Conservation (phyloP, 2,113 vertebrate species). For the Chelonoidis abingdonii region DNA sequence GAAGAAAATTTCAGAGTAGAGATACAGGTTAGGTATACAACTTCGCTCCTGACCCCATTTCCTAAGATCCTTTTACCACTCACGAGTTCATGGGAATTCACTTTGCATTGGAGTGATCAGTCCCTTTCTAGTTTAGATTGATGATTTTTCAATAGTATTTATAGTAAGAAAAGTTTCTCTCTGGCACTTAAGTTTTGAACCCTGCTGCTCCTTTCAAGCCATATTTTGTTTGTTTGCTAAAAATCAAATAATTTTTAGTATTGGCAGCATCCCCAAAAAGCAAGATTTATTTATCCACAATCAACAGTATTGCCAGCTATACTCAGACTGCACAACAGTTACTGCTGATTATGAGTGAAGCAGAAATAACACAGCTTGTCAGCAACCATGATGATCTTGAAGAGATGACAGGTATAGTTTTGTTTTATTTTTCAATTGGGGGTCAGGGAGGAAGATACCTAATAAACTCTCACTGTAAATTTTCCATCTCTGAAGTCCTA, state of each 20-base stretch:
- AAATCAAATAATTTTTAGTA: not conserved
- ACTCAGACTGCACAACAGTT: not conserved
- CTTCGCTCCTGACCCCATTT: not conserved
- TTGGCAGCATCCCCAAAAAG: not conserved
- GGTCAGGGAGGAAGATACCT: not conserved
- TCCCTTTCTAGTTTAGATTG: not conserved
- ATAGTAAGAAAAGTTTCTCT: not conserved
- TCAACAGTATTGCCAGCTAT: not conserved
- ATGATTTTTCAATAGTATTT: not conserved
- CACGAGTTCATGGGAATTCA: not conserved
- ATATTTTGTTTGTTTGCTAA: not conserved
- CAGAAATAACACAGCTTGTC: not conserved
- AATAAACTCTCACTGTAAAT: not conserved
- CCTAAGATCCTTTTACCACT: not conserved
- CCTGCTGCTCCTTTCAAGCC: not conserved
- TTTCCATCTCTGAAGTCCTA: not conserved
- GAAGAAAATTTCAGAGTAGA: not conserved
- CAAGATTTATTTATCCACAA: not conserved
- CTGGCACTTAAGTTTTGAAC: not conserved
- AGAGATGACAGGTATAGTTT: not conserved
- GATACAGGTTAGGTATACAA: too few species aligned
- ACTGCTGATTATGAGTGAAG: not conserved
- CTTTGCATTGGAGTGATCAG: not conserved
- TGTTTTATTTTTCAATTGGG: not conserved
- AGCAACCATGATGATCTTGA: fast-evolving